These are phyloP conservation scores for Xestia ashworthii DNA, from an alignment of 2,888 invertebrate species.

Conservation along the genomic window DNA sequence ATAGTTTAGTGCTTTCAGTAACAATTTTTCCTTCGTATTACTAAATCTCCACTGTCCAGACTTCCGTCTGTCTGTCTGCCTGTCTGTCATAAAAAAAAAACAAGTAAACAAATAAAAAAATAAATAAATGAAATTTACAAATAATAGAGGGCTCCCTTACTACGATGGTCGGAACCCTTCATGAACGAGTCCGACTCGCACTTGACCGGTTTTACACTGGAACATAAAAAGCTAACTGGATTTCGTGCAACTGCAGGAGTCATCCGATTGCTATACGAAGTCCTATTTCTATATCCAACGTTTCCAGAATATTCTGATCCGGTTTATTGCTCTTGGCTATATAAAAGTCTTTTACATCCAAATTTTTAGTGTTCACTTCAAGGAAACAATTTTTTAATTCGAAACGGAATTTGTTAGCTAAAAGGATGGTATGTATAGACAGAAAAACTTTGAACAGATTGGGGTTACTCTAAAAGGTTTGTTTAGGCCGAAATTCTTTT, in stretches of 20 bases:
- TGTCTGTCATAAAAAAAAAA: too few species aligned
- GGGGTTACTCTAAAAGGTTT: constrained; percentile 30
- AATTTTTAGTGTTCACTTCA: constrained; percentile 29
- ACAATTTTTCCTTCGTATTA: too few species aligned
- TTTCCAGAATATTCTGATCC: constrained; percentile 20
- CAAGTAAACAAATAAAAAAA: too few species aligned
- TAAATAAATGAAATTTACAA: too few species aligned
- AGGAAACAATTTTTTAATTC: constrained; percentile 57
- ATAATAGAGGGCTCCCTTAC: too few species aligned
- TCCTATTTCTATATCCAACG: constrained; percentile 7
- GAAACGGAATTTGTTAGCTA: constrained; percentile 45
- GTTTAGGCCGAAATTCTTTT: constrained; percentile 23
- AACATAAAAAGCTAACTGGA: constrained; percentile 2
- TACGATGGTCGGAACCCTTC: too few species aligned
- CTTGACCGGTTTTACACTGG: too few species aligned
- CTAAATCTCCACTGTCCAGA: too few species aligned
- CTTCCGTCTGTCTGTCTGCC: too few species aligned
- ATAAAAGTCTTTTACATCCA: constrained; percentile 27
- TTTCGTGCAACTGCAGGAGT: constrained; percentile 11
- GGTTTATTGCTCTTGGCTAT: constrained; percentile 20
- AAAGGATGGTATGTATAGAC: constrained; percentile 55
- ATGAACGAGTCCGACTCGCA: too few species aligned
- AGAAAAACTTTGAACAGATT: constrained; percentile 43
- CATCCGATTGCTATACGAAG: neutral
- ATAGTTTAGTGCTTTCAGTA: neutral